These are phyloP conservation scores for Helostoma temminkii DNA, from an alignment of 2,797 vertebrate genomes.

Conservation along the genomic window DNA sequence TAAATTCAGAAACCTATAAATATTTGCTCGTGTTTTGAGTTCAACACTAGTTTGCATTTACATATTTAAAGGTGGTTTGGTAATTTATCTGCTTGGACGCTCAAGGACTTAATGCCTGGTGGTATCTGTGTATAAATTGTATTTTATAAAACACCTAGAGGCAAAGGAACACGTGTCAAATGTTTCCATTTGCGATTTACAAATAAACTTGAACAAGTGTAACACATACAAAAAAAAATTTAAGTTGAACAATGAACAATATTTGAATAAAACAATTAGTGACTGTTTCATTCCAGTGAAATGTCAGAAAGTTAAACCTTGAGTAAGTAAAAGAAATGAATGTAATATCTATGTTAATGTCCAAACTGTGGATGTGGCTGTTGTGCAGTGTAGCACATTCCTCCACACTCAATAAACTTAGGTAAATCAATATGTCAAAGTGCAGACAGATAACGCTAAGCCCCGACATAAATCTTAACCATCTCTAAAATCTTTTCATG, in stretches of 20 bases:
- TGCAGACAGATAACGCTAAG: constrained; percentile 79
- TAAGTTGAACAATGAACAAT: no score
- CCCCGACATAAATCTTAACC: constrained; percentile 76
- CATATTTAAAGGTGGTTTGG: constrained; percentile 75
- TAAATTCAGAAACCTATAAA: constrained; percentile 82
- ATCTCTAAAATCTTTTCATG: constrained; percentile 80
- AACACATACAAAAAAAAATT: background rate
- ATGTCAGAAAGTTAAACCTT: constrained; percentile 13
- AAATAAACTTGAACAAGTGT: background rate
- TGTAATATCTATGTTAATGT: constrained; percentile 28
- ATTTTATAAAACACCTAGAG: constrained; percentile 46
- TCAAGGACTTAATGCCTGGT: constrained; percentile 44
- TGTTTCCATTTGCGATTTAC: constrained; percentile 17
- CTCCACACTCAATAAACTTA: constrained; percentile 83
- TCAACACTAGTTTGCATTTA: constrained; percentile 74
- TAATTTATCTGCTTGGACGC: constrained; percentile 70
- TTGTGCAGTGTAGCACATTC: constrained; percentile 72
- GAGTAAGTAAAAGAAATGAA: constrained; percentile 11
- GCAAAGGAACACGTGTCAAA: constrained; percentile 26
- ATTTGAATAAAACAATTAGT: background rate
- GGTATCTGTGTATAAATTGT: constrained; percentile 48
- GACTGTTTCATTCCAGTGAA: background rate
- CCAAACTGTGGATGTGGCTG: constrained; percentile 51
- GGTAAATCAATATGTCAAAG: constrained; percentile 80
- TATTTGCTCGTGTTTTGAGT: constrained; percentile 79